Conservation (phyloP, 2,797 vertebrate species). For the Siniperca obscura region DNA sequence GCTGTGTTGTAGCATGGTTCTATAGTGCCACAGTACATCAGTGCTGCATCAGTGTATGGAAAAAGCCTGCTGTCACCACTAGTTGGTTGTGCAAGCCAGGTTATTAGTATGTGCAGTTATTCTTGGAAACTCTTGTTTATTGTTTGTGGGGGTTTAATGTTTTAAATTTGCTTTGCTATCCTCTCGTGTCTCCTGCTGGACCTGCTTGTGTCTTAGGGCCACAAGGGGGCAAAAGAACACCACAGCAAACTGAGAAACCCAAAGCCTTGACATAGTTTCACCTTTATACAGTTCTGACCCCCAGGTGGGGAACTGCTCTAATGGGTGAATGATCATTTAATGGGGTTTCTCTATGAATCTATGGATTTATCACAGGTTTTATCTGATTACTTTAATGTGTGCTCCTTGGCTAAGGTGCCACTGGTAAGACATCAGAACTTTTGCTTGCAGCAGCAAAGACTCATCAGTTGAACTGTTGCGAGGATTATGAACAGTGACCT, state of each 20-base stretch:
- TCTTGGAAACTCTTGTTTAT: neutral
- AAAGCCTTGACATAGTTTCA: neutral
- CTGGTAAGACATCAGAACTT: neutral
- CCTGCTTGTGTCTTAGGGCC: neutral
- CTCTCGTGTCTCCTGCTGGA: neutral
- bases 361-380: neutral
- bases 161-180: neutral
- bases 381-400: neutral
- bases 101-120: neutral
- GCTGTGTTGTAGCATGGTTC: neutral
- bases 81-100: neutral
- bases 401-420: neutral
- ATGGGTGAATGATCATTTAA: neutral
- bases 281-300: neutral
- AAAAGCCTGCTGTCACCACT: neutral
- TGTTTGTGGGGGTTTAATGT: neutral
- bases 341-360: neutral
- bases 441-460: neutral
- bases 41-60: neutral
- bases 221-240: neutral
- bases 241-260: neutral
- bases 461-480: neutral
- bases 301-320: neutral
- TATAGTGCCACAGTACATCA: neutral
- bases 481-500: neutral